phyloP scores from a whole-genome alignment of 2,888 invertebrate genomes.

The Oscheius myriophilus region DNA sequence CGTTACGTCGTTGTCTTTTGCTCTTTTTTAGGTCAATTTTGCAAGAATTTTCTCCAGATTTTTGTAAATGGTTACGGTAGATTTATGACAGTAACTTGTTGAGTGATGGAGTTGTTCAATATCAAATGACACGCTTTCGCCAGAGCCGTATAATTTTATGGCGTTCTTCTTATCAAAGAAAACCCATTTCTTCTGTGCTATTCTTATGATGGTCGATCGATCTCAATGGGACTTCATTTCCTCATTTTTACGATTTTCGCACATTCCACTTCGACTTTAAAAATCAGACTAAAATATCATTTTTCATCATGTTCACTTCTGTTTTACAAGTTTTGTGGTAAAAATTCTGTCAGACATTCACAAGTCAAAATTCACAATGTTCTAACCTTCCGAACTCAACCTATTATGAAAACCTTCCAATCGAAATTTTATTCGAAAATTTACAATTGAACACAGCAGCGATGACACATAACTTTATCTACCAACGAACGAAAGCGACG shows the following conservation, averaged over 20 bases:
- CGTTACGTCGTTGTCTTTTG: background rate
- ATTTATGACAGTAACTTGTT: background rate
- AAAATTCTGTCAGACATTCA: background rate
- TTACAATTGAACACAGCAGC: no score
- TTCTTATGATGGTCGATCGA: conserved; percentile 22
- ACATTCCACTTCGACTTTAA: background rate
- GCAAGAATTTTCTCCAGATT: background rate
- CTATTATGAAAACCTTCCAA: no score
- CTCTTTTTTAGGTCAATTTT: background rate
- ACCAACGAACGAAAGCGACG: no score
- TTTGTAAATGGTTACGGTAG: background rate
- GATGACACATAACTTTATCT: no score
- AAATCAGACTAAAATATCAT: no score
- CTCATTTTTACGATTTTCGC: background rate
- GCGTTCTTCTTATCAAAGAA: conserved; percentile 30
- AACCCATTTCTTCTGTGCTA: conserved; percentile 27
- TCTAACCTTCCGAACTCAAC: no score
- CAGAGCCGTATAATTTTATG: conserved; percentile 29
- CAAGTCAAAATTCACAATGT: no score
- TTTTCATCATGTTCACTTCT: background rate
- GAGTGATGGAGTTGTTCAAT: background rate
- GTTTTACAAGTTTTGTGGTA: background rate
- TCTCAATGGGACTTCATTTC: conserved; percentile 1
- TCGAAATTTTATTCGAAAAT: no score
- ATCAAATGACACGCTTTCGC: conserved; percentile 16